phyloP scores from a whole-genome alignment of 2,888 invertebrate species.

The Taphrorychus bicolor region DNA sequence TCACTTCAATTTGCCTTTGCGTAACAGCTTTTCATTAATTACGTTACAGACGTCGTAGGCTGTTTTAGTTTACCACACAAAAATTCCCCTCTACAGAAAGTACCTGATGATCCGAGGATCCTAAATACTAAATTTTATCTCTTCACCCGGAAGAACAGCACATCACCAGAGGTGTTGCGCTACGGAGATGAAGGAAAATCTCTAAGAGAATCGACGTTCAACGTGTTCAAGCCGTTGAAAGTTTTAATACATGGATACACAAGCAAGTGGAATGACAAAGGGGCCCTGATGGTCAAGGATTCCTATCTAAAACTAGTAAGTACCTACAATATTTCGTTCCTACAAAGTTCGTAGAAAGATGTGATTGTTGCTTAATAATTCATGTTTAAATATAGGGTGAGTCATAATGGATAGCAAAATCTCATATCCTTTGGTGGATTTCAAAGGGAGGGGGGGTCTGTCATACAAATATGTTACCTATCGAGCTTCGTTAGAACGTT shows the following conservation, averaged over 20 bases:
- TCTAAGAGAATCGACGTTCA: slow-evolving; percentile 60
- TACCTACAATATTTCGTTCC: not conserved
- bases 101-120: slow-evolving; percentile 64
- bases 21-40: too few species aligned
- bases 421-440: too few species aligned
- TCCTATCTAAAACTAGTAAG: slow-evolving; percentile 64
- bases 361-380: too few species aligned
- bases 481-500: too few species aligned
- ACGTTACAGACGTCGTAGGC: slow-evolving; percentile 63
- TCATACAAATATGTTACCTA: too few species aligned
- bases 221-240: slow-evolving; percentile 60
- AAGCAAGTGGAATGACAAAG: slow-evolving; percentile 63
- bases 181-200: slow-evolving; percentile 62
- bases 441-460: too few species aligned
- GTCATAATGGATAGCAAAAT: too few species aligned
- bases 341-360: too few species aligned
- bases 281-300: slow-evolving; percentile 59
- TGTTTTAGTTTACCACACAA: slow-evolving; percentile 64
- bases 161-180: slow-evolving; percentile 58
- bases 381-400: too few species aligned
- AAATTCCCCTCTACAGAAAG: slow-evolving; percentile 62
- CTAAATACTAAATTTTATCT: slow-evolving; percentile 65
- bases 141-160: slow-evolving; percentile 58
- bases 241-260: slow-evolving; percentile 67
- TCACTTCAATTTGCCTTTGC: too few species aligned